Percentiles rank a stretch among this genome's conserved stretches.
Conservation (phyloP, 2,113 vertebrate species). For the Solenodon paradoxus region DNA sequence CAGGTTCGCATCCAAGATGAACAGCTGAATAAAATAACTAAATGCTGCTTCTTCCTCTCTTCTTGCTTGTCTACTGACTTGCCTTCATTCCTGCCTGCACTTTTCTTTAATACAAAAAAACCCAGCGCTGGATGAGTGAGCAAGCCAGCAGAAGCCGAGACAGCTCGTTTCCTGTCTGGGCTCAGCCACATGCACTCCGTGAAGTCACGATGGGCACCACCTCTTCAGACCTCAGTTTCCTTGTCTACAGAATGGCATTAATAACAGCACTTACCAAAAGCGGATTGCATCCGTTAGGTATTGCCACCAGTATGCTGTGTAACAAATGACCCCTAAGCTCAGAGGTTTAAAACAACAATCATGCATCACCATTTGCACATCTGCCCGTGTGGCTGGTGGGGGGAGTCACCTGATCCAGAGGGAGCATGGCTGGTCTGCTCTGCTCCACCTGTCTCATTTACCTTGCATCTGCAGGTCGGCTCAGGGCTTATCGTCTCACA, state of each 20-base stretch:
- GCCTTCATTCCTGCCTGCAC: too few relatives aligned
- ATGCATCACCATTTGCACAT: rapidly evolving
- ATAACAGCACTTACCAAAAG: too few relatives aligned
- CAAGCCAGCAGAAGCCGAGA: neutral
- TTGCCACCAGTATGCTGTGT: rapidly evolving
- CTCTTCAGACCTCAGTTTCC: neutral
- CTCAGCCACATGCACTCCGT: neutral
- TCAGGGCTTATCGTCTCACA: neutral
- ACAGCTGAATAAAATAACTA: too few relatives aligned
- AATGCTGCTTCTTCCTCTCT: too few relatives aligned
- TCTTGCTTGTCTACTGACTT: too few relatives aligned
- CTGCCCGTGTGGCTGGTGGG: neutral
- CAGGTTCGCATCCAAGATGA: too few relatives aligned
- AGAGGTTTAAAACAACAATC: neutral
- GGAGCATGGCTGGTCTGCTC: neutral
- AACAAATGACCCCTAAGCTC: neutral
- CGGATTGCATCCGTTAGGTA: neutral
- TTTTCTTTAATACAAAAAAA: too few relatives aligned
- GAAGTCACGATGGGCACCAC: neutral
- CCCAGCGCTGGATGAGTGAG: neutral
- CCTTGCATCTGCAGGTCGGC: rapidly evolving
- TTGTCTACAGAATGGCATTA: neutral
- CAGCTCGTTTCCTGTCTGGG: neutral
- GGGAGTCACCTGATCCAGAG: neutral
- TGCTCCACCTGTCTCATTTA: neutral